Conservation (phyloP, 2,797 vertebrate species). For the Simalia tracyae region DNA sequence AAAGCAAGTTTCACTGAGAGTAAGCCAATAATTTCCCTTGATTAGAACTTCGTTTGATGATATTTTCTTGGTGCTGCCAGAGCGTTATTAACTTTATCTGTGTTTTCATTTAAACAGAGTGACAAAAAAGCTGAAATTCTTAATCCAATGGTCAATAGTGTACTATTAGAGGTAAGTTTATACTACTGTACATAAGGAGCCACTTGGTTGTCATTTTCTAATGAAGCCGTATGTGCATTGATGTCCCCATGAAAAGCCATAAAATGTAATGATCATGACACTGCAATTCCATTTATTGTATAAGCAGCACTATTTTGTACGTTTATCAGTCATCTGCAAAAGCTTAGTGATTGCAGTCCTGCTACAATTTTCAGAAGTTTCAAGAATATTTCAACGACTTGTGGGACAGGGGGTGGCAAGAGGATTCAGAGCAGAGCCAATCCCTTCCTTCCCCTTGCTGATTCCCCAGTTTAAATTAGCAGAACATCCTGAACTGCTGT, state of each 20-base stretch:
- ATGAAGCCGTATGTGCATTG: not conserved
- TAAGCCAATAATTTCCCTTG: not conserved
- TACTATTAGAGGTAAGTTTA: constrained; percentile 86
- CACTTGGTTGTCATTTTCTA: constrained; percentile 23
- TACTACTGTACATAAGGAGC: constrained; percentile 24
- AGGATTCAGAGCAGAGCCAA: too few species aligned
- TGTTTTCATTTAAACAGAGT: constrained; percentile 76
- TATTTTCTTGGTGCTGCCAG: not conserved
- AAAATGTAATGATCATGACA: constrained; percentile 1
- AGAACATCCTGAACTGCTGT: not conserved
- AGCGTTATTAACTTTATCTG: constrained; percentile 44
- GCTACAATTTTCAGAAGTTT: constrained; percentile 48
- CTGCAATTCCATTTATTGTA: constrained; percentile 35
- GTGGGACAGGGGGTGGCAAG: too few species aligned
- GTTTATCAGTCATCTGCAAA: constrained; percentile 54
- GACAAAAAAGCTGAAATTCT: constrained; percentile 90
- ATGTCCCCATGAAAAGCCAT: constrained; percentile 17
- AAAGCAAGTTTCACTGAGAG: not conserved
- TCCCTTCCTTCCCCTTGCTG: too few species aligned
- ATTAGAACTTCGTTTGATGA: constrained; percentile 27
- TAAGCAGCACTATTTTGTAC: constrained; percentile 18
- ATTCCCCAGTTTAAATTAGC: too few species aligned
- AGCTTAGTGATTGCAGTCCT: constrained; percentile 17
- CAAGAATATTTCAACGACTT: constrained; percentile 17
- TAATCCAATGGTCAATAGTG: constrained; percentile 86